Conservation (phyloP, 2,113 vertebrate genomes). For the Labeo rohita region DNA sequence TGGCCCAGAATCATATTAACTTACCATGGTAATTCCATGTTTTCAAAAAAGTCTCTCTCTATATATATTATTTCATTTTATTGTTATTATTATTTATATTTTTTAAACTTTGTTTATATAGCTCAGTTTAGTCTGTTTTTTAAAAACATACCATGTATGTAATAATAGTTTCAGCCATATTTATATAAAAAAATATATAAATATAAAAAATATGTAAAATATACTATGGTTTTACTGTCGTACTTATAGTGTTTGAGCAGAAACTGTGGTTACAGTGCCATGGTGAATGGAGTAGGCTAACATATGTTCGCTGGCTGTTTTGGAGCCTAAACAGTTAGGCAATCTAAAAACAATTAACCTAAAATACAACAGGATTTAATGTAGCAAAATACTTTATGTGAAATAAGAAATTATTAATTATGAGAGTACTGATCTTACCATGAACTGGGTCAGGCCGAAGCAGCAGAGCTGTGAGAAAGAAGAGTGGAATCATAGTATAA, state of each 20-base stretch:
- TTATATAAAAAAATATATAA: too few relatives aligned
- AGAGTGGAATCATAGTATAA: constrained; percentile 38
- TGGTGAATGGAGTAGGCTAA: too few relatives aligned
- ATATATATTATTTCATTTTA: too few relatives aligned
- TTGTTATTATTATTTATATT: not conserved
- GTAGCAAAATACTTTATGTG: too few relatives aligned
- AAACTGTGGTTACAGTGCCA: too few relatives aligned
- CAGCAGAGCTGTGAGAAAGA: constrained; percentile 28
- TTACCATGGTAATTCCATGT: not conserved
- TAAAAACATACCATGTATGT: not conserved
- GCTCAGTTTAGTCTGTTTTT: not conserved
- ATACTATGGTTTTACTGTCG: too few relatives aligned
- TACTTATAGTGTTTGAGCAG: too few relatives aligned
- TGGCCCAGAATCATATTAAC: not conserved
- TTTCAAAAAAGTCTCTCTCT: not conserved
- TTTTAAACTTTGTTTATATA: not conserved
- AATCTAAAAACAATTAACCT: not conserved
- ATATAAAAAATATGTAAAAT: too few relatives aligned
- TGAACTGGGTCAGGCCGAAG: not conserved
- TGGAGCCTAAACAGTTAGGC: not conserved
- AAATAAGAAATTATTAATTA: not conserved
- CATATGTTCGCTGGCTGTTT: not conserved
- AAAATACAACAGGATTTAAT: not conserved
- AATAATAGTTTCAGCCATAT: too few relatives aligned
- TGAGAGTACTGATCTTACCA: constrained; percentile 29